phyloP scores from a whole-genome alignment of 2,797 vertebrate genomes.

The Microcaecilia unicolor region DNA sequence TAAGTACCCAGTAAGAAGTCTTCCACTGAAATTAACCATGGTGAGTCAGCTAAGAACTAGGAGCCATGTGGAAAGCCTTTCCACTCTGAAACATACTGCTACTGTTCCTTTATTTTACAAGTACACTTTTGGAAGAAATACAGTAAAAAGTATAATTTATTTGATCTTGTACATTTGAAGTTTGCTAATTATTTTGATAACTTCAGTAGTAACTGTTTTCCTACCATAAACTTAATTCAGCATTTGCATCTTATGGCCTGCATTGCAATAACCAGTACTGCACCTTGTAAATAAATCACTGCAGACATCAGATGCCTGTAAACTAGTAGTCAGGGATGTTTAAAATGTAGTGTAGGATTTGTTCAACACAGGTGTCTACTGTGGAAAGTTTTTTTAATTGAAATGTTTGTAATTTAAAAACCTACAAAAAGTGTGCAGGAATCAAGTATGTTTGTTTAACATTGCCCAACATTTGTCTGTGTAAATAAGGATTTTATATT shows the following conservation, averaged over 20 bases:
- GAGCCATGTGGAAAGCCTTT: neutral
- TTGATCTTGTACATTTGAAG: slow-evolving; percentile 23
- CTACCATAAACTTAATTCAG: slow-evolving; percentile 18
- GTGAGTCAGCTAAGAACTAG: neutral
- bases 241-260: slow-evolving; percentile 23
- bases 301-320: slow-evolving; percentile 13
- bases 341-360: slow-evolving; percentile 10
- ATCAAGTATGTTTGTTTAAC: slow-evolving; percentile 52
- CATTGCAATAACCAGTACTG: slow-evolving; percentile 1
- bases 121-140: neutral
- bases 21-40: neutral
- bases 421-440: slow-evolving; percentile 48
- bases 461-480: slow-evolving; percentile 52
- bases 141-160: slow-evolving; percentile 20
- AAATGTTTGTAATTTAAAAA: slow-evolving; percentile 58
- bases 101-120: slow-evolving; percentile 12
- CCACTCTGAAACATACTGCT: slow-evolving; percentile 1
- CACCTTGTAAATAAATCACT: slow-evolving; percentile 22
- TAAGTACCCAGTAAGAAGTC: neutral
- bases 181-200: slow-evolving; percentile 40
- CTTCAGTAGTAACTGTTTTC: slow-evolving; percentile 45
- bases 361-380: slow-evolving; percentile 28
- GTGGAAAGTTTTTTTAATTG: slow-evolving; percentile 30
- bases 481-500: slow-evolving; percentile 66
- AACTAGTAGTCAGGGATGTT: neutral